Percentiles rank a stretch among this genome's conserved stretches.
Conservation (phyloP, 2,113 vertebrate genomes). For the Meleagris gallopavo region DNA sequence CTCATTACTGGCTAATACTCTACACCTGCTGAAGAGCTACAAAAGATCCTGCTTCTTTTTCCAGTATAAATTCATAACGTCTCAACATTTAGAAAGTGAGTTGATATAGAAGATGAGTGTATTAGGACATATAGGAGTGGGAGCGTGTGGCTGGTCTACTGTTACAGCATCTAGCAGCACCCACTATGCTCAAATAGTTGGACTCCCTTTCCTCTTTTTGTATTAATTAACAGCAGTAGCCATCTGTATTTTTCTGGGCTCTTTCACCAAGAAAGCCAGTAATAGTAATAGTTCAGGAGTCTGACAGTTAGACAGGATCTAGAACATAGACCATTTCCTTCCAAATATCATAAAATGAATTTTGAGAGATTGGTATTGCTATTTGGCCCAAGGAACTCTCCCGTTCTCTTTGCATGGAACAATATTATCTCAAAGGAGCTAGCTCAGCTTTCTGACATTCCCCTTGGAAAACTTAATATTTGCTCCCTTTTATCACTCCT, state of each 20-base stretch:
- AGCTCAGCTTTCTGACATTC: neutral
- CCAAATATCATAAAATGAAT: neutral
- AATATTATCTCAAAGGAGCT: neutral
- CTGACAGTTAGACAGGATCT: neutral
- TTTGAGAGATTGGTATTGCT: neutral
- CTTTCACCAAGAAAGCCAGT: neutral
- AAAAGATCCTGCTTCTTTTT: neutral
- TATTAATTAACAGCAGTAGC: neutral
- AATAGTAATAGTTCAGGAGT: accelerated
- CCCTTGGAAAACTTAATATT: neutral
- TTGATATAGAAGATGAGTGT: neutral
- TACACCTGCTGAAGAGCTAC: neutral
- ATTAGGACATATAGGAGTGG: neutral
- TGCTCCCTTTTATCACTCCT: neutral
- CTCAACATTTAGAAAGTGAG: neutral
- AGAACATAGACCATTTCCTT: neutral
- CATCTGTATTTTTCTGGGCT: neutral
- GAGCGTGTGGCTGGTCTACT: neutral
- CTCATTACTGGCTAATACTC: neutral
- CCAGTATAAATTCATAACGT: neutral
- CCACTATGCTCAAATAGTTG: neutral
- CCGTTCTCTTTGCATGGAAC: neutral
- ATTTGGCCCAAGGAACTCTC: neutral
- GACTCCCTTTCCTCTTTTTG: neutral
- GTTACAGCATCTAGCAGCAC: neutral